Base-by-base conservation (phyloP, 2,888 invertebrate genomes). In the Calameuta idolon region DNA sequence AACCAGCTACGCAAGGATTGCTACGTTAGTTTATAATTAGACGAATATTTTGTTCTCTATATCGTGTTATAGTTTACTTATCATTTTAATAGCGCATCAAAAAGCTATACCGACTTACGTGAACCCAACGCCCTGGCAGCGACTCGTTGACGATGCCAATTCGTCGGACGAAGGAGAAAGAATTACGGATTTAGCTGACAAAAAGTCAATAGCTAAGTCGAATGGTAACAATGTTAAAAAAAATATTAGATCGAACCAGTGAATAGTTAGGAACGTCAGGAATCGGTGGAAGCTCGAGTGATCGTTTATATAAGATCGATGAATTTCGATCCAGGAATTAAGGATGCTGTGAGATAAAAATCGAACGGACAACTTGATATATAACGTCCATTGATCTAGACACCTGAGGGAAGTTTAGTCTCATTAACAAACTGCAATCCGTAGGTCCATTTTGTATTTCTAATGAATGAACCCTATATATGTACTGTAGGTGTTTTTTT, bases 51-150 rank as follows among this genome's bases (percentile, higher is more conserved):
- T 78, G 12, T 30, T 69, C 75, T 73, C 37, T 34, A 40, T 77
- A 23, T 71, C 74, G 11, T 55, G 15, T 55, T 55, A 55, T 55
- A 55, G 55, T 55, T 15, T 55, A 55, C 9, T 55, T 55, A 75
- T 12, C 23, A 35, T 34, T 75, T 74, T 69, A 79, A 75, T 77
- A 95, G 95, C 94, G 90, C 94, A 95, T 92, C 94, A 94, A 76
- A 94, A 94, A 40, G 94, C 94, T 0, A 93, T 93, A 55, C 95
- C 95, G 23, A 93, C 94, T 88, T 95, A 94, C 84, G 92, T 95
- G 79, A 95, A 95, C 88, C 95, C 95, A 2, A 92, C 93, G 40
- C 95, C 95, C 0, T 95, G 95, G 95, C 93, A 94, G 84, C 91
- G 92, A 68, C 87, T 92, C 3, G 89, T 92, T n/a, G 92, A 91